Evolutionary conservation across 2,113 vertebrate species (phyloP), one percentile per base, ranked within the genome.

Genomic region (Gobiocypris rarus): DNA sequence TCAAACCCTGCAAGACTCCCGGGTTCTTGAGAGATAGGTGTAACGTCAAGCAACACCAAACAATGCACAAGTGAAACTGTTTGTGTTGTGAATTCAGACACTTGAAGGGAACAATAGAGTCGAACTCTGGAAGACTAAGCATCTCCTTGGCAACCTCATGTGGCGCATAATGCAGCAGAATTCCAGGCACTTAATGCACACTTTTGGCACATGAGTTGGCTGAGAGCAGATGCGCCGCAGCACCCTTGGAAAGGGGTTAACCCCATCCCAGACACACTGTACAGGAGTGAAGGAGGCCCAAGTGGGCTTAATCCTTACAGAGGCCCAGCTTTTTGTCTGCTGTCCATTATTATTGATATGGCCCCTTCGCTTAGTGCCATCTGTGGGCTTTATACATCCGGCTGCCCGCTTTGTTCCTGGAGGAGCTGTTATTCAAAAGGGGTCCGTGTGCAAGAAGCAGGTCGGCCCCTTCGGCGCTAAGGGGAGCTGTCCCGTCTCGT

Each of bases 361-460:
- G 86, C 83, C 85, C 78, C 84, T 79, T 88, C 89, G 65, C 89
- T 86, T 84, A 73, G 84, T 86, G 83, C 89, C 90, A 91, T 91
- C 90, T 91, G 90, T 88, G 87, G 82, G 82, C 88, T 86, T 90
- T 90, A 85, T 88, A 86, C 83, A 86, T 88, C 85, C 90, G 63
- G 84, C 85, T 83, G 87, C 86, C 77, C 31, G 86, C 85, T 88
- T 87, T 85, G 87, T 88, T 84, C 76, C 38, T 75, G 67, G 71
- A 84, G 82, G 77, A 83, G 82, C 86, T 82, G 65, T 63, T 19
- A 69, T 85, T 89, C 89, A 90, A 89, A 85, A 81, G 83, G 67
- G 67, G 69, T 81, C 82, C 74, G 38, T 31, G 13, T 31, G 78
- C 24, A 58, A 75, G 83, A 81, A 48, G 81, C 79, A 86, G 78